phyloP scores from a whole-genome alignment of 1,140 invertebrate species.

The Drosophila simulans region DNA sequence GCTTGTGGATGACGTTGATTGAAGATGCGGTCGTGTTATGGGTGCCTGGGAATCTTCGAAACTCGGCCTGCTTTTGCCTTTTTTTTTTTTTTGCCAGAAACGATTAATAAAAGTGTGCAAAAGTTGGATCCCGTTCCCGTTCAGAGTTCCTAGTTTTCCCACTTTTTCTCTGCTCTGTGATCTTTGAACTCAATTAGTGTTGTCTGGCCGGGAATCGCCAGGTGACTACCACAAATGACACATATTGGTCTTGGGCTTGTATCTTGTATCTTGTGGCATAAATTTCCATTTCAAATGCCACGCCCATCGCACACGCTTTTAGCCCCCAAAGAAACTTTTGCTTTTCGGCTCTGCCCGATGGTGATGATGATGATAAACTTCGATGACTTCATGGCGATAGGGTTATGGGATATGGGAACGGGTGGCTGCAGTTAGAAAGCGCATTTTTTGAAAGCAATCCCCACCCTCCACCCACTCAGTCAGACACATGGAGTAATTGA shows the following conservation, averaged over 20 bases:
- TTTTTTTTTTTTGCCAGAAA: constrained; percentile 10
- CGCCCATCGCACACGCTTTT: constrained; percentile 71
- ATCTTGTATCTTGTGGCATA: constrained; percentile 44
- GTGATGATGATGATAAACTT: constrained; percentile 71
- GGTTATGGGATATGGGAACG: constrained; percentile 14
- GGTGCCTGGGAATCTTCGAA: constrained; percentile 58
- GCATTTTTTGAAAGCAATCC: constrained; percentile 7
- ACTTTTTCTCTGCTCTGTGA: constrained; percentile 56
- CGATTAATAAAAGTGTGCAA: constrained; percentile 63
- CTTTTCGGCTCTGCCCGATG: constrained; percentile 34
- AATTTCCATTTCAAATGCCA: constrained; percentile 72
- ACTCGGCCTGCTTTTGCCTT: constrained; percentile 4
- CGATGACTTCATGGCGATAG: constrained; percentile 72
- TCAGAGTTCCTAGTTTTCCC: constrained; percentile 46
- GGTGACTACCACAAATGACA: constrained; percentile 60
- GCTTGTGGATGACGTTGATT: constrained; percentile 65
- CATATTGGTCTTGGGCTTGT: constrained; percentile 52
- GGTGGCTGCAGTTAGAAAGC: constrained; percentile 37
- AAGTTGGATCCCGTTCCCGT: constrained; percentile 45
- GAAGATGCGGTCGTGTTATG: constrained; percentile 77
- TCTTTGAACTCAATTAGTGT: constrained; percentile 76
- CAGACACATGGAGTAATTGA: constrained; percentile 33
- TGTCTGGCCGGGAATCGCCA: constrained; percentile 35
- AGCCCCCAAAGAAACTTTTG: constrained; percentile 59
- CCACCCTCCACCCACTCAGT: not conserved